Conservation (phyloP, 1,140 invertebrate species). For the Bombus balteatus region DNA sequence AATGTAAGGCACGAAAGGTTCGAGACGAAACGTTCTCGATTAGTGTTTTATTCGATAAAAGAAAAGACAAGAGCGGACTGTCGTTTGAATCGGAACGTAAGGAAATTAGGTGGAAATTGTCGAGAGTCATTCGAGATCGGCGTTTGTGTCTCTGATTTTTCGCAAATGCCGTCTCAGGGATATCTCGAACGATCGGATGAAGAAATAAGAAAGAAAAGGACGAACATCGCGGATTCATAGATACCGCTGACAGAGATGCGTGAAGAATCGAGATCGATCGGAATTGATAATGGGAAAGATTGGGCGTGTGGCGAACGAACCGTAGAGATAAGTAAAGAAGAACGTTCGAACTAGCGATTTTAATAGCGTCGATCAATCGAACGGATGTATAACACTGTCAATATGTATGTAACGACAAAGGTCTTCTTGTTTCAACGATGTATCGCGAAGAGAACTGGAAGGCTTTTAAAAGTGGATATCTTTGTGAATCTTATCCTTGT, state of each 20-base stretch:
- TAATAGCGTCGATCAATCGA: slow-evolving; percentile 27
- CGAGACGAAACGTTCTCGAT: neutral
- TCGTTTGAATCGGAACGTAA: neutral
- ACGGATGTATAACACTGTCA: slow-evolving; percentile 51
- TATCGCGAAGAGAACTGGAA: slow-evolving; percentile 26
- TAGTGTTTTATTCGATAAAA: neutral
- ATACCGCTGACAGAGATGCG: neutral
- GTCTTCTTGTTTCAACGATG: slow-evolving; percentile 44
- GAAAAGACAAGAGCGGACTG: neutral
- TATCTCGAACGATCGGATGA: neutral
- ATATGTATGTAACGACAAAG: slow-evolving; percentile 50
- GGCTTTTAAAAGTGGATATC: slow-evolving; percentile 41
- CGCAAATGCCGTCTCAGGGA: neutral
- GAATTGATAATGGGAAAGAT: neutral
- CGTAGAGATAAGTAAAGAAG: slow-evolving; percentile 9
- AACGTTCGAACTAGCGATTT: slow-evolving; percentile 17
- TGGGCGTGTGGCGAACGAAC: neutral
- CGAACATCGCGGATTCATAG: neutral
- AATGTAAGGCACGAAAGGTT: neutral
- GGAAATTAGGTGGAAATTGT: neutral
- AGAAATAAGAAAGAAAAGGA: too few species aligned
- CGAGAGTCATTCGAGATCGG: slow-evolving; percentile 13
- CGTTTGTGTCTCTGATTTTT: neutral
- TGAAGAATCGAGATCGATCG: neutral
- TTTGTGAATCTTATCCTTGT: slow-evolving; percentile 45